Percentiles rank a stretch among this genome's conserved stretches.
These are phyloP conservation scores for Lasioglossum pauxillum DNA, from an alignment of 2,888 invertebrate genomes.

Conservation along the genomic window DNA sequence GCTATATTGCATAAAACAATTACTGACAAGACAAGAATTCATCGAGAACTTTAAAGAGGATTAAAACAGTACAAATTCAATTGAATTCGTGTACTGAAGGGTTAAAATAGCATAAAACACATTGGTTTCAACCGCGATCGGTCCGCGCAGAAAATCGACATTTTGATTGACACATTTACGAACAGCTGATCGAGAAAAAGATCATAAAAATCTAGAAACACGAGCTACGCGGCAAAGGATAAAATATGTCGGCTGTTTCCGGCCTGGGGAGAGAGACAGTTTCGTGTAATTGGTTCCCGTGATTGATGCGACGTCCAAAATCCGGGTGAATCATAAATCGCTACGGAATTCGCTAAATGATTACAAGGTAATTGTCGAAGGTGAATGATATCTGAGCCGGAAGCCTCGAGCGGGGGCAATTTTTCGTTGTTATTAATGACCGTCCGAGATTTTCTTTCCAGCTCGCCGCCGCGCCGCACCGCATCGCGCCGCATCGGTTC, in stretches of 20 bases:
- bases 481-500: not conserved
- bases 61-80: not conserved
- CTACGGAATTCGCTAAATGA: conserved; percentile 43
- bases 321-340: conserved; percentile 40
- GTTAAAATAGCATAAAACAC: not conserved
- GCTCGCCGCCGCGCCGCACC: not conserved
- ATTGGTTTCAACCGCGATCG: not conserved
- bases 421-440: conserved; percentile 53
- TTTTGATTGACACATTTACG: not conserved
- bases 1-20: not conserved
- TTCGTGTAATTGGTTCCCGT: conserved; percentile 26
- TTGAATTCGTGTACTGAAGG: not conserved
- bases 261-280: conserved; percentile 4
- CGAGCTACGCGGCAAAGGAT: not conserved
- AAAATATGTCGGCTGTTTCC: conserved; percentile 14
- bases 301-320: conserved; percentile 32
- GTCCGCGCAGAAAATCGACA: not conserved
- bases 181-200: not conserved
- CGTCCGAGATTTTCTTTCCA: conserved; percentile 32
- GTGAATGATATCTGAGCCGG: not conserved
- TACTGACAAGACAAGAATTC: not conserved
- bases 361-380: conserved; percentile 42
- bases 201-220: not conserved
- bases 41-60: no score
- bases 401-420: not conserved